Conservation (phyloP, 2,888 invertebrate genomes). For the Drosophila crucigera region DNA sequence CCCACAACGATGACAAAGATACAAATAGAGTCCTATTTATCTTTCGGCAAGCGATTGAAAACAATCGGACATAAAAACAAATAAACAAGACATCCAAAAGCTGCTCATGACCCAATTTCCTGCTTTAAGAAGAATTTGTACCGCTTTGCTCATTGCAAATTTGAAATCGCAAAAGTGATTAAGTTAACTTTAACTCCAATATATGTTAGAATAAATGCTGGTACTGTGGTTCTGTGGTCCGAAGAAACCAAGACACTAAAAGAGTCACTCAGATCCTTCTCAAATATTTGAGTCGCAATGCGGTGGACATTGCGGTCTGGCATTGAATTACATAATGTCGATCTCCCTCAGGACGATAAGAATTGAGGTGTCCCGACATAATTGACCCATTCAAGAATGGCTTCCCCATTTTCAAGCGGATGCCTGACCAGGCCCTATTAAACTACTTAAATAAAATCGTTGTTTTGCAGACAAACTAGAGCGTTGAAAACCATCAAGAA, state of each 20-base stretch:
- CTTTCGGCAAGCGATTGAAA: background rate
- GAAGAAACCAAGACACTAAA: background rate
- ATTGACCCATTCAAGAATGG: background rate
- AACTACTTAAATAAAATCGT: background rate
- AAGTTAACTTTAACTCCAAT: background rate
- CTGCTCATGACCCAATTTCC: background rate
- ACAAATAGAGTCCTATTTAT: background rate
- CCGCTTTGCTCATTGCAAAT: background rate
- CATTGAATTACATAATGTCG: background rate
- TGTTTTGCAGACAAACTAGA: too few relatives aligned
- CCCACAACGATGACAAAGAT: background rate
- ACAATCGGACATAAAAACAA: too few relatives aligned
- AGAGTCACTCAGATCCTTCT: background rate
- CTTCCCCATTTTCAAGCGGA: background rate
- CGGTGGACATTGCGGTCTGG: background rate
- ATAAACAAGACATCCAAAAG: background rate
- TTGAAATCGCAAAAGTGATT: background rate
- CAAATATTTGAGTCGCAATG: too few relatives aligned
- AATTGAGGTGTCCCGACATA: background rate
- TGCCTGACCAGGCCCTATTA: accelerated
- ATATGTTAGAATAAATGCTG: background rate
- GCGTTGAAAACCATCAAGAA: background rate
- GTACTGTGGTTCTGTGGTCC: background rate
- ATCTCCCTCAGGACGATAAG: background rate
- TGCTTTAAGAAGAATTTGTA: background rate